These are phyloP conservation scores for Alcedo quadribrachys DNA, from an alignment of 2,797 vertebrate genomes.

Conservation along the genomic window DNA sequence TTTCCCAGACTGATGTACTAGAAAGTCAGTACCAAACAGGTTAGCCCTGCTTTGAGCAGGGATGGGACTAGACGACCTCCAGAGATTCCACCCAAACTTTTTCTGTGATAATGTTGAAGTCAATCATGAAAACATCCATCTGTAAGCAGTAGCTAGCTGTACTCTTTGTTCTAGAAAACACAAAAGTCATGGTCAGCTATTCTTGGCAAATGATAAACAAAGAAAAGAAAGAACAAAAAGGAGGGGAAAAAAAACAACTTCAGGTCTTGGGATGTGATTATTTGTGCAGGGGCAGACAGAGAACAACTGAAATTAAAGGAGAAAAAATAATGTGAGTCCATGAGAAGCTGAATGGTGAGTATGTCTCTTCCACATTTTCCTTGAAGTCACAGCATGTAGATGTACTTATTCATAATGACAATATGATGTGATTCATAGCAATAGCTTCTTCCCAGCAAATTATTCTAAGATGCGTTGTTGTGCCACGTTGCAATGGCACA, in stretches of 20 bases:
- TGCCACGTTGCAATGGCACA: slow-evolving; percentile 52
- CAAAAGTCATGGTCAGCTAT: slow-evolving; percentile 11
- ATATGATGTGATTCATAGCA: slow-evolving; percentile 65
- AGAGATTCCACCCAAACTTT: background rate
- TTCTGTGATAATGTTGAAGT: background rate
- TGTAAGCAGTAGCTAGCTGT: background rate
- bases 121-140: background rate
- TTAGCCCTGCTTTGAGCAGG: background rate
- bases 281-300: slow-evolving; percentile 16
- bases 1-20: background rate
- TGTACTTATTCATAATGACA: slow-evolving; percentile 67
- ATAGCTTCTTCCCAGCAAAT: slow-evolving; percentile 64
- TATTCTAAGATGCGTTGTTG: slow-evolving; percentile 57
- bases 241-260: background rate
- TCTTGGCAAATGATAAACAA: slow-evolving; percentile 9
- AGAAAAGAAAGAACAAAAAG: background rate
- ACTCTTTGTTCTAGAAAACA: background rate
- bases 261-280: background rate
- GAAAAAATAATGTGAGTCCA: background rate
- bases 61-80: background rate
- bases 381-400: slow-evolving; percentile 9
- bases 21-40: background rate
- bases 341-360: slow-evolving; percentile 43
- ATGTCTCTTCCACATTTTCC: background rate
- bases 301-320: slow-evolving; percentile 16